phyloP scores from a whole-genome alignment of 2,797 vertebrate species.

The Apogon talboti region DNA sequence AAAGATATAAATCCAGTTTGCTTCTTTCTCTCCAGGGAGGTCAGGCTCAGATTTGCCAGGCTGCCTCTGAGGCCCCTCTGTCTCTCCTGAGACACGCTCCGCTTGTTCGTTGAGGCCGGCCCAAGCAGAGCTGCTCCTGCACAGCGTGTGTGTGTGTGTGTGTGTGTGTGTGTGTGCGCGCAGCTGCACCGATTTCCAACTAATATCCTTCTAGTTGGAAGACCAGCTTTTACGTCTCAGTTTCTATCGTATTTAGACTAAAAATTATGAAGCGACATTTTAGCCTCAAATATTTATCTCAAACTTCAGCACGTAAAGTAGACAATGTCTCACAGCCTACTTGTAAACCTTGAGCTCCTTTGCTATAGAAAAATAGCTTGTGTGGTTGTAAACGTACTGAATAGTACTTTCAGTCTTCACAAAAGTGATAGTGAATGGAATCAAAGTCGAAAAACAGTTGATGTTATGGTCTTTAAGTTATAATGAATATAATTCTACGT shows the following conservation, averaged over 20 bases:
- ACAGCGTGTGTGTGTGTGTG: slow-evolving; percentile 22
- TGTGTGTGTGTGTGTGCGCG: slow-evolving; percentile 32
- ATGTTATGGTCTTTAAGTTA: neutral
- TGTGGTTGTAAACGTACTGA: slow-evolving; percentile 19
- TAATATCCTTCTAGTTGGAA: slow-evolving; percentile 38
- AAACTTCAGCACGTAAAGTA: neutral
- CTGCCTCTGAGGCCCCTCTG: slow-evolving; percentile 73
- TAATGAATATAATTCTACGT: neutral
- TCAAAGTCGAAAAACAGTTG: too few species aligned
- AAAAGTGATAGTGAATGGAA: neutral
- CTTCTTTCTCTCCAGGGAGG: slow-evolving; percentile 72
- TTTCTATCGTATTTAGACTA: slow-evolving; percentile 13
- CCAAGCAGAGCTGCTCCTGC: slow-evolving; percentile 51
- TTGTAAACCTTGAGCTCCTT: neutral
- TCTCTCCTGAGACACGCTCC: slow-evolving; percentile 73
- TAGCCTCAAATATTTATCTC: neutral
- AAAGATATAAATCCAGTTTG: slow-evolving; percentile 83
- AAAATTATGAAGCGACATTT: slow-evolving; percentile 20
- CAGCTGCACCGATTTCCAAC: slow-evolving; percentile 63
- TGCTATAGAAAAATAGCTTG: slow-evolving; percentile 6
- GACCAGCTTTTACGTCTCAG: slow-evolving; percentile 9
- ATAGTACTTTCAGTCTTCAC: slow-evolving; percentile 9
- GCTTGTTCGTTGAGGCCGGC: slow-evolving; percentile 60
- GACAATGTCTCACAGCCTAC: neutral
- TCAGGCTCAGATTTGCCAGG: slow-evolving; percentile 78